Percentiles rank a stretch among this genome's conserved stretches.
Evolutionary conservation across 2,888 invertebrate species (phyloP).

Genomic region (Pinctada fucata): DNA sequence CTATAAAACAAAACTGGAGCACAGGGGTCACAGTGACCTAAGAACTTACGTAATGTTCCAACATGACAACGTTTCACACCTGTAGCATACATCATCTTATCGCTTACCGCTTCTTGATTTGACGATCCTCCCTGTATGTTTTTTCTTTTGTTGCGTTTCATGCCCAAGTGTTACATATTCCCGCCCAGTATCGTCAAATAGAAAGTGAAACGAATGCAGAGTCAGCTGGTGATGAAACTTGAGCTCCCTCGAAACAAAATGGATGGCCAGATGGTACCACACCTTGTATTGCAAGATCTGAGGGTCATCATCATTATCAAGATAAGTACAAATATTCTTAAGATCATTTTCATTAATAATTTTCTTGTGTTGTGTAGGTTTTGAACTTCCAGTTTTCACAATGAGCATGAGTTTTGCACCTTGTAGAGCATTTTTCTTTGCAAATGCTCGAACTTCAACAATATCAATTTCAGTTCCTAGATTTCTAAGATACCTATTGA

Average conservation of each 20-base stretch:
- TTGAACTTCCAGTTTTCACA: constrained; percentile 14
- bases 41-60: not conserved
- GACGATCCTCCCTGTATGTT: constrained; percentile 16
- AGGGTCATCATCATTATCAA: constrained; percentile 7
- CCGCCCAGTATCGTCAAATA: too few species aligned
- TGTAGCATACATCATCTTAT: constrained; percentile 32
- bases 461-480: constrained; percentile 13
- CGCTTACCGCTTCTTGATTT: not conserved
- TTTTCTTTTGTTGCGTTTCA: constrained; percentile 27
- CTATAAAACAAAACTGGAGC: constrained; percentile 20
- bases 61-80: constrained; percentile 20
- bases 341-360: constrained; percentile 8
- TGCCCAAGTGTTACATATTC: constrained; percentile 14
- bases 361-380: constrained; percentile 17
- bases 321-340: constrained; percentile 5
- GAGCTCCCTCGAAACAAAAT: constrained; percentile 25
- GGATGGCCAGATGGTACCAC: constrained; percentile 27
- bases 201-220: constrained; percentile 17
- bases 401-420: constrained; percentile 16
- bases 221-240: constrained; percentile 30
- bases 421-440: not conserved
- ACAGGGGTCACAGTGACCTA: constrained; percentile 13
- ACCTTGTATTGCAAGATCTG: constrained; percentile 19
- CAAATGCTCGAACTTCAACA: constrained; percentile 1
- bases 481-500: constrained; percentile 26